These are phyloP conservation scores for Balaenoptera acutorostrata DNA, from an alignment of 2,113 vertebrate genomes.

Conservation along the genomic window DNA sequence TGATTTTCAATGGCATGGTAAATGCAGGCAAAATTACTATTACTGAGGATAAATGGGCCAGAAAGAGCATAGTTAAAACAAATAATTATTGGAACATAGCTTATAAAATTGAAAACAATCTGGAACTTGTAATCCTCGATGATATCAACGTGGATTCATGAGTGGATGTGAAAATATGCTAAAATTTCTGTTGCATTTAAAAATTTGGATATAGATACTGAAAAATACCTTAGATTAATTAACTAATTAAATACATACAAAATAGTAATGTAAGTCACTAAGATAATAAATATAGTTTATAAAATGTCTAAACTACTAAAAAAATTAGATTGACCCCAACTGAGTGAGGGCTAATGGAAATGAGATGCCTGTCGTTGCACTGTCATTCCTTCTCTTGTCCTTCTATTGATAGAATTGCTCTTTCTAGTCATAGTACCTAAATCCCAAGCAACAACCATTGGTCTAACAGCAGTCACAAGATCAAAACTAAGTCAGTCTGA, in stretches of 20 bases:
- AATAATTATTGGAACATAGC: neutral
- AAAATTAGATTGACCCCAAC: neutral
- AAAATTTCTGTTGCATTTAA: neutral
- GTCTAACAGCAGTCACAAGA: neutral
- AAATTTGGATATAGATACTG: neutral
- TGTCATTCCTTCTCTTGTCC: neutral
- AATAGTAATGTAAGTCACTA: neutral
- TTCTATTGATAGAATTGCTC: neutral
- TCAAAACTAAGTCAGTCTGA: neutral
- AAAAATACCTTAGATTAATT: neutral
- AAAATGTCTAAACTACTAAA: neutral
- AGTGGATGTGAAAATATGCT: neutral
- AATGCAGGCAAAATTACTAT: neutral
- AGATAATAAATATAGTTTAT: neutral
- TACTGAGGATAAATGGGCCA: neutral
- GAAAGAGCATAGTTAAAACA: neutral
- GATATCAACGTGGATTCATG: neutral
- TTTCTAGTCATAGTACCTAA: neutral
- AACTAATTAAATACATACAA: neutral
- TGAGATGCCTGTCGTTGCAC: neutral
- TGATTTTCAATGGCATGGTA: neutral
- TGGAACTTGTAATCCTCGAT: neutral
- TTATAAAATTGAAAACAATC: neutral
- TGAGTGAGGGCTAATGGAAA: neutral
- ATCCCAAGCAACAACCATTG: neutral